A percentile compares a stretch with the other conserved stretches of the same genome.
These are phyloP conservation scores for Coenonympha arcania DNA, from an alignment of 2,888 invertebrate genomes.

Conservation along the genomic window DNA sequence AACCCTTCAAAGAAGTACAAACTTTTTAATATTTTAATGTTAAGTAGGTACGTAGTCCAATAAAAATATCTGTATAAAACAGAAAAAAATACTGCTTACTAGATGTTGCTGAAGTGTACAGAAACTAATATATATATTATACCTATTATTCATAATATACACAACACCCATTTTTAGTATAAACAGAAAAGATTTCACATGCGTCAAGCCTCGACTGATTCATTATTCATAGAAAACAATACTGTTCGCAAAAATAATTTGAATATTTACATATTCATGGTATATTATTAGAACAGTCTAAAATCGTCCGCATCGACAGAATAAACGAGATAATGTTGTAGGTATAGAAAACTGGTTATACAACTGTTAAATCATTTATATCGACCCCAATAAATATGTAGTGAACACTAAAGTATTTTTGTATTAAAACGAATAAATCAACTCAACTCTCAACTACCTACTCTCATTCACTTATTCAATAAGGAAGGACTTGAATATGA, in stretches of 20 bases:
- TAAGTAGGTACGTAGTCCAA: no score
- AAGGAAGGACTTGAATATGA: no score
- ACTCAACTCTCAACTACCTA: no score
- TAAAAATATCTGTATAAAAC: no score
- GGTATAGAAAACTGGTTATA: constrained; percentile 14
- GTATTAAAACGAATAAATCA: constrained; percentile 5
- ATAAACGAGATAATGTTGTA: neutral
- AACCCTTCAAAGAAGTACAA: no score
- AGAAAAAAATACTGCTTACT: no score
- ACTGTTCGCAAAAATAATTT: constrained; percentile 5
- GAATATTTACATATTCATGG: constrained; percentile 15
- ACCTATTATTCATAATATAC: neutral
- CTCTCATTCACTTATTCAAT: no score
- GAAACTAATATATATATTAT: no score
- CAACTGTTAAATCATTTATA: constrained; percentile 19
- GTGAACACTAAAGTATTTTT: constrained; percentile 1
- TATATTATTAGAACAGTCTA: constrained; percentile 13
- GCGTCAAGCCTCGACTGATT: constrained; percentile 4
- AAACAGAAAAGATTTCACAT: neutral
- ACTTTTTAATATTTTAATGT: no score
- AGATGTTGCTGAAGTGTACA: no score
- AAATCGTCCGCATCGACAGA: constrained; percentile 1
- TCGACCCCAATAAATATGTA: constrained; percentile 1
- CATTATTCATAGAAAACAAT: constrained; percentile 12
- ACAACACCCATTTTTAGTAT: neutral